Percentiles rank a stretch among this genome's conserved stretches.
Conservation (phyloP, 2,113 vertebrate genomes). For the Copsychus sechellarum region DNA sequence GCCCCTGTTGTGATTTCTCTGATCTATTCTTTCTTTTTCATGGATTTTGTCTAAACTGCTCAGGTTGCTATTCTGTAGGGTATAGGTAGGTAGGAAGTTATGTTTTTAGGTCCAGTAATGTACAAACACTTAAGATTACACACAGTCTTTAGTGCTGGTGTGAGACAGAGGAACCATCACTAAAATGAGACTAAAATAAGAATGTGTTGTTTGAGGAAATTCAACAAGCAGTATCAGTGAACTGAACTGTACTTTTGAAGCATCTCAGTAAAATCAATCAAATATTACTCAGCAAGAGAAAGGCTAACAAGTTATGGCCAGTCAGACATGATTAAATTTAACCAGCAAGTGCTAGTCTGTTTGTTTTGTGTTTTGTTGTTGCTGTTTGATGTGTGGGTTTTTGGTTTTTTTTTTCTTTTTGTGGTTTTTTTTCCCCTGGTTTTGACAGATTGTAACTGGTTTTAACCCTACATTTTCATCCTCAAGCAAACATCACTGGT, state of each 20-base stretch:
- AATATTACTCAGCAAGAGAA: not conserved
- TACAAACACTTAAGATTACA: not conserved
- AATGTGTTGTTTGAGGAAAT: not conserved
- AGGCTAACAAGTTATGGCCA: not conserved
- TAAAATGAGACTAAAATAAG: not conserved
- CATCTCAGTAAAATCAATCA: slow-evolving; percentile 24
- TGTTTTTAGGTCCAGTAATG: slow-evolving; percentile 11
- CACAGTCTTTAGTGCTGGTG: not conserved
- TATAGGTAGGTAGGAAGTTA: slow-evolving; percentile 30
- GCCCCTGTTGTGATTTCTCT: slow-evolving; percentile 65
- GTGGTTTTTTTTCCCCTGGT: fast-evolving
- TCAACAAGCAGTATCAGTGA: not conserved
- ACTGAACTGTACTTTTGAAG: not conserved
- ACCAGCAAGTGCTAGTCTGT: not conserved
- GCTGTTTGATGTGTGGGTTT: not conserved
- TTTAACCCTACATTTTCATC: not conserved
- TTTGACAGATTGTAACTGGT: not conserved
- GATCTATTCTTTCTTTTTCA: slow-evolving; percentile 64
- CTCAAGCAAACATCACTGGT: not conserved
- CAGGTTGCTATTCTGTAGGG: slow-evolving; percentile 25
- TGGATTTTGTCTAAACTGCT: slow-evolving; percentile 64
- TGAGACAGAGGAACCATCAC: not conserved
- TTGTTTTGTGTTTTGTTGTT: not conserved
- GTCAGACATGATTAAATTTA: not conserved
- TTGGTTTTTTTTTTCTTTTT: too few relatives aligned